Evolutionary conservation across 1,140 invertebrate species (phyloP).

Genomic region (Drosophila murphyi): DNA sequence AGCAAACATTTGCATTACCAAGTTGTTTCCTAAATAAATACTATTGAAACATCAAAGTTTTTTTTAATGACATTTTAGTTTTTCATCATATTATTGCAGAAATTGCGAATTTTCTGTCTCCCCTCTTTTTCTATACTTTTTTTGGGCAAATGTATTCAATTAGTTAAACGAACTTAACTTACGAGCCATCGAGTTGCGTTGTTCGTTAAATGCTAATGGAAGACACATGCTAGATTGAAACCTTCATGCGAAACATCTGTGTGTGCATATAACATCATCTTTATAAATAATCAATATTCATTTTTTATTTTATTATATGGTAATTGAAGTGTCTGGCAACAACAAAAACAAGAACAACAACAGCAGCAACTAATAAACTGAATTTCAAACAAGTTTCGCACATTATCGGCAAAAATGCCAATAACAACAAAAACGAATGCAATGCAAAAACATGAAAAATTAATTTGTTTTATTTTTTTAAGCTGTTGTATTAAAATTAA

Average conservation of each 20-base stretch:
- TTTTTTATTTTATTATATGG: constrained; percentile 41
- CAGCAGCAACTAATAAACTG: constrained; percentile 36
- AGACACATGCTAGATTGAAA: constrained; percentile 32
- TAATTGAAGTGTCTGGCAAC: constrained; percentile 40
- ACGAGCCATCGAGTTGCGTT: constrained; percentile 1
- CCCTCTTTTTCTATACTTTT: neutral
- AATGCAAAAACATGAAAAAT: constrained; percentile 30
- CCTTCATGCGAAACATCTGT: constrained; percentile 3
- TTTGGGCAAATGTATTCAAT: constrained; percentile 22
- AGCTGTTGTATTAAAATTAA: constrained; percentile 39
- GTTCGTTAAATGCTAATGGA: constrained; percentile 39
- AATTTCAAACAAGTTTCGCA: constrained; percentile 64
- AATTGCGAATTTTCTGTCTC: neutral
- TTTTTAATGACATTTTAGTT: constrained; percentile 4
- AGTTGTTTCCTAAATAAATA: too few species aligned
- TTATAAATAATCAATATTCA: constrained; percentile 71
- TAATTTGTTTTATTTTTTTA: constrained; percentile 37
- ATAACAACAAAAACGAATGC: constrained; percentile 51
- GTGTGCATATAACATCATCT: constrained; percentile 61
- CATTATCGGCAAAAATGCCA: constrained; percentile 28
- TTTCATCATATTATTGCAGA: too few species aligned
- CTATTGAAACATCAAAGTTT: neutral
- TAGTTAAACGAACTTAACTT: constrained; percentile 12
- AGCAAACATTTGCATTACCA: too few species aligned
- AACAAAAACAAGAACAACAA: constrained; percentile 13